A percentile compares a stretch with the other conserved stretches of the same genome.
These are phyloP conservation scores for Julus scandinavius DNA, from an alignment of 2,888 invertebrate genomes.

Conservation along the genomic window DNA sequence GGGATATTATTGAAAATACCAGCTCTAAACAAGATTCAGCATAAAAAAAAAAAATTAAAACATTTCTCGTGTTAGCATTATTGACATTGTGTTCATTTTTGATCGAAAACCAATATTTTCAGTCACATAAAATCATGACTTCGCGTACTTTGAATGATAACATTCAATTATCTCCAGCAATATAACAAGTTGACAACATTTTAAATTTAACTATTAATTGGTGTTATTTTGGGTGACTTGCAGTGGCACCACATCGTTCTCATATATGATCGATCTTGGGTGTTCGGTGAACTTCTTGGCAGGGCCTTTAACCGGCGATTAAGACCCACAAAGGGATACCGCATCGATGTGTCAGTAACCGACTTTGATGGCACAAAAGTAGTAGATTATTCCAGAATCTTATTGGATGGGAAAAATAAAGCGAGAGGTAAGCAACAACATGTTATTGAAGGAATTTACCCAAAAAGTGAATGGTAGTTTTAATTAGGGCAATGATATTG, in stretches of 20 bases:
- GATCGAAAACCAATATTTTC: no score
- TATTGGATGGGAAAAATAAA: conserved; percentile 52
- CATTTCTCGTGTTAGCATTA: no score
- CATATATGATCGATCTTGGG: conserved; percentile 55
- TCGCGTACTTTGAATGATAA: no score
- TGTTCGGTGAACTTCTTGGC: conserved; percentile 54
- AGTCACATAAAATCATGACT: no score
- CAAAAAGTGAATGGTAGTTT: not conserved
- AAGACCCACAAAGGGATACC: conserved; percentile 31
- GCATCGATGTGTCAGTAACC: conserved; percentile 46
- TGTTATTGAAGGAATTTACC: not conserved
- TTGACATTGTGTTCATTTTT: no score
- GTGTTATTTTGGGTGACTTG: not conserved
- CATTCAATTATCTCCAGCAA: no score
- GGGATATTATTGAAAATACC: not conserved
- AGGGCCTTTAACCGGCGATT: conserved; percentile 52
- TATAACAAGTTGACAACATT: no score
- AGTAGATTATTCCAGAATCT: conserved; percentile 40
- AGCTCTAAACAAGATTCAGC: not conserved
- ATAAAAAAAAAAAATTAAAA: no score
- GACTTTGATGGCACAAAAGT: conserved; percentile 51
- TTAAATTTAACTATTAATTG: no score
- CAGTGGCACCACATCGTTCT: conserved; percentile 55
- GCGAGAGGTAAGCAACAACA: conserved; percentile 48
- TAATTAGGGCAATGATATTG: not conserved